Percentiles rank a stretch among this genome's conserved stretches.
These are phyloP conservation scores for Macrosteles quadrilineatus DNA, from an alignment of 1,140 invertebrate genomes.

Conservation along the genomic window DNA sequence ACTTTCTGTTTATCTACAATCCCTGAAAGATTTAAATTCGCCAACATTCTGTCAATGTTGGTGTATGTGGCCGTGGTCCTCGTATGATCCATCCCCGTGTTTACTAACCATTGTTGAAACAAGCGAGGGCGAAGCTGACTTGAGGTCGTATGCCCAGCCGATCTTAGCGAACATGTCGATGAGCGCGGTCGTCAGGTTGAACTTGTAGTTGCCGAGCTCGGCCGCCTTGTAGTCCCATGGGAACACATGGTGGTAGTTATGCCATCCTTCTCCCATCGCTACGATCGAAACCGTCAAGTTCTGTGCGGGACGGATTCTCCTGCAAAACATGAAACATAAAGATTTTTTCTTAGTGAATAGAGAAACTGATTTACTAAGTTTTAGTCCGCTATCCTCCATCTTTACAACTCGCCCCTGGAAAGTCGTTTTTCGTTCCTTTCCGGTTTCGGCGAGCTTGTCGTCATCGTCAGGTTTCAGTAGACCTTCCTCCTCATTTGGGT, in stretches of 20 bases:
- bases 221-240: slow-evolving; percentile 91
- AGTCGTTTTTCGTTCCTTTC: no score
- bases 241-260: slow-evolving; percentile 81
- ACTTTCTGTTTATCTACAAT: no score
- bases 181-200: slow-evolving; percentile 82
- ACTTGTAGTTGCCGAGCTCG: slow-evolving; percentile 74
- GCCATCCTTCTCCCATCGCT: slow-evolving; percentile 63
- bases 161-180: slow-evolving; percentile 84
- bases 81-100: slow-evolving; percentile 76
- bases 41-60: no score
- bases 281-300: slow-evolving; percentile 43
- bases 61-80: slow-evolving; percentile 3
- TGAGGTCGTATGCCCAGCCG: slow-evolving; percentile 88
- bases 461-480: no score
- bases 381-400: no score
- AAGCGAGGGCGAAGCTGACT: slow-evolving; percentile 69
- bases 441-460: no score
- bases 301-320: slow-evolving; percentile 45
- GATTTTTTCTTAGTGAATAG: no score
- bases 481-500: no score
- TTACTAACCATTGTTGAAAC: slow-evolving; percentile 67
- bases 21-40: no score
- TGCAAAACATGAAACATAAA: no score
- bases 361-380: no score
- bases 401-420: no score